These are phyloP conservation scores for Andrena marginata DNA, from an alignment of 2,888 invertebrate genomes.

Conservation along the genomic window DNA sequence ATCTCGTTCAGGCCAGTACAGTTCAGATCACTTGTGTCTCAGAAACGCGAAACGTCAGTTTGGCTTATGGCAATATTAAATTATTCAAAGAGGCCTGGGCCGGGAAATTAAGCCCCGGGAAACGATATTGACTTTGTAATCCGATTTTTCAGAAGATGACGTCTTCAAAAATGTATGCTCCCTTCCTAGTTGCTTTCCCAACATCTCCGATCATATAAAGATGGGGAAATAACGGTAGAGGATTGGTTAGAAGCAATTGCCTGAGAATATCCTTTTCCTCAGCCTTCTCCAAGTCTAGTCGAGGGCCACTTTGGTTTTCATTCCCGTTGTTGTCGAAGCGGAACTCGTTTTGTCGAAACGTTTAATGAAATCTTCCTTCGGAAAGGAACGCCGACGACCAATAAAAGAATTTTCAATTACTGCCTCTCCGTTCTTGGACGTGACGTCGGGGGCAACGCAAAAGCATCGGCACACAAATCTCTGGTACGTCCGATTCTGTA, in stretches of 20 bases:
- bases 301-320: neutral
- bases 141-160: slow-evolving; percentile 1
- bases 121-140: neutral
- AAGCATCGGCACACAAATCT: neutral
- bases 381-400: slow-evolving; percentile 2
- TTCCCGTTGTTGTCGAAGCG: slow-evolving; percentile 5
- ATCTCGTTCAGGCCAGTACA: slow-evolving; percentile 15
- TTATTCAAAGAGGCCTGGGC: slow-evolving; percentile 3
- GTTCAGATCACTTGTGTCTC: neutral
- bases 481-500: neutral
- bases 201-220: neutral
- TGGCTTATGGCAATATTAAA: neutral
- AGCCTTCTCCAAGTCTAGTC: neutral
- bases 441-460: no score
- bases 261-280: slow-evolving; percentile 17
- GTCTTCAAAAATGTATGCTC: neutral
- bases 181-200: neutral
- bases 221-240: neutral
- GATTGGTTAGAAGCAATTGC: neutral
- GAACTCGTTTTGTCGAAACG: slow-evolving; percentile 32
- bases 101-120: neutral
- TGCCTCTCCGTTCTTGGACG: slow-evolving; percentile 5
- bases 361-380: slow-evolving; percentile 35
- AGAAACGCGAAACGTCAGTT: neutral
- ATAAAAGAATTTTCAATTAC: slow-evolving; percentile 47